phyloP scores from a whole-genome alignment of 2,797 vertebrate species.

The Sebastes kiyomatsui region DNA sequence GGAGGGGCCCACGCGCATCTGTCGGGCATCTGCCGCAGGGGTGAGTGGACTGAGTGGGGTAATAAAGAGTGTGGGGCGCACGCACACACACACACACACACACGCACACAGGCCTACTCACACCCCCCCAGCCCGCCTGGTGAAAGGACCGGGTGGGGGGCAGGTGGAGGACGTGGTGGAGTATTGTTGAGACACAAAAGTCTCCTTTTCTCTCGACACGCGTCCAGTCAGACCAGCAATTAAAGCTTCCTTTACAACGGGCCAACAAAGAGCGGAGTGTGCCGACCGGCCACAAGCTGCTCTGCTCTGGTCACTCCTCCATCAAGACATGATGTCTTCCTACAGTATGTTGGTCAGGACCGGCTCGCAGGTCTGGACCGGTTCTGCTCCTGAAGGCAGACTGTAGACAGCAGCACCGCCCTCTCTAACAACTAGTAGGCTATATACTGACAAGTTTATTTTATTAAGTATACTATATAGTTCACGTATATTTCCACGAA shows the following conservation, averaged over 20 bases:
- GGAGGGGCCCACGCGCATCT: slow-evolving; percentile 45
- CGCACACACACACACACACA: not conserved
- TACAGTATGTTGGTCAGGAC: slow-evolving; percentile 12
- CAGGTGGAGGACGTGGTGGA: slow-evolving; percentile 71
- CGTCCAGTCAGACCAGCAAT: slow-evolving; percentile 62
- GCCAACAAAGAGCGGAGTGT: slow-evolving; percentile 68
- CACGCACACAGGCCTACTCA: not conserved
- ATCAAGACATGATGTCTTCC: not conserved
- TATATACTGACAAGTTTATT: no score
- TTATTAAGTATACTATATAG: no score
- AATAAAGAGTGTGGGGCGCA: slow-evolving; percentile 16
- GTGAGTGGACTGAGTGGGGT: slow-evolving; percentile 4
- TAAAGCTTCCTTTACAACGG: slow-evolving; percentile 48
- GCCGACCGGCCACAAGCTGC: slow-evolving; percentile 57
- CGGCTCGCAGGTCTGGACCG: not conserved
- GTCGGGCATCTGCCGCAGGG: slow-evolving; percentile 56
- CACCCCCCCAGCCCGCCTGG: not conserved
- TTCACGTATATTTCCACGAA: no score
- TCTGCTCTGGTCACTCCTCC: not conserved
- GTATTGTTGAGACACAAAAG: slow-evolving; percentile 55
- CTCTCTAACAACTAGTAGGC: no score
- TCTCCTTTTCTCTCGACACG: slow-evolving; percentile 57
- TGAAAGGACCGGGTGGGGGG: slow-evolving; percentile 44
- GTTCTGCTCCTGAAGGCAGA: not conserved
- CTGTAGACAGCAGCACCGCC: no score